These are phyloP conservation scores for Drosophila parthenogenetica DNA, from an alignment of 2,888 invertebrate species.

Conservation along the genomic window DNA sequence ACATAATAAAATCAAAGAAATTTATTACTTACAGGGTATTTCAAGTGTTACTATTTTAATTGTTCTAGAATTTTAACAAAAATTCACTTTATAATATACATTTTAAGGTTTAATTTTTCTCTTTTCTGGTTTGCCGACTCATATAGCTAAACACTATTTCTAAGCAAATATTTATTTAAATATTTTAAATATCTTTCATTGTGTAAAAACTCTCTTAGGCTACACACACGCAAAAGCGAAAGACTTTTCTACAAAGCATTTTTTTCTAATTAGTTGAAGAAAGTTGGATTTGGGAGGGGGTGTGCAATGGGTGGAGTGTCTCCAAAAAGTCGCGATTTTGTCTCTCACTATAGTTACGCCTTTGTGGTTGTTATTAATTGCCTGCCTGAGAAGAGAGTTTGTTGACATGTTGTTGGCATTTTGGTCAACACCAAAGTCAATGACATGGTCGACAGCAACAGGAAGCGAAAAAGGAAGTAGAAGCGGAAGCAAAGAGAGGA, in stretches of 20 bases:
- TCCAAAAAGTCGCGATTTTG: neutral
- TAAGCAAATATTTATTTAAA: too few relatives aligned
- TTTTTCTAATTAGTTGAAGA: too few relatives aligned
- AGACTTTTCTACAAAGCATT: too few relatives aligned
- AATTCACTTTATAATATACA: neutral
- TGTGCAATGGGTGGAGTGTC: neutral
- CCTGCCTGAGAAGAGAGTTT: constrained; percentile 34
- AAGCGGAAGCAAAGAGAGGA: neutral
- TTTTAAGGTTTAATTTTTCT: neutral
- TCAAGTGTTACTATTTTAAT: neutral
- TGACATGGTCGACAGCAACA: constrained; percentile 5
- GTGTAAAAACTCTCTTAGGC: too few relatives aligned
- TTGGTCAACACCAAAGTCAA: constrained; percentile 4
- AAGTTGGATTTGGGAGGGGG: neutral
- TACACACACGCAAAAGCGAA: too few relatives aligned
- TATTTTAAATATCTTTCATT: too few relatives aligned
- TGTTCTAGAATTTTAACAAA: neutral
- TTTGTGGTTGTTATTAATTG: constrained; percentile 63
- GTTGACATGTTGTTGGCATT: constrained; percentile 57
- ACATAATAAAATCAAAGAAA: too few relatives aligned
- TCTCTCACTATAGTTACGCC: neutral
- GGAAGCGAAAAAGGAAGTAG: neutral
- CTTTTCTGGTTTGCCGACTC: neutral
- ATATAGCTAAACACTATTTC: too few relatives aligned
- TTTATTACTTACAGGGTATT: neutral